Evolutionary conservation across 1,140 invertebrate species (phyloP).

Genomic region (Geopemphigus sp.): DNA sequence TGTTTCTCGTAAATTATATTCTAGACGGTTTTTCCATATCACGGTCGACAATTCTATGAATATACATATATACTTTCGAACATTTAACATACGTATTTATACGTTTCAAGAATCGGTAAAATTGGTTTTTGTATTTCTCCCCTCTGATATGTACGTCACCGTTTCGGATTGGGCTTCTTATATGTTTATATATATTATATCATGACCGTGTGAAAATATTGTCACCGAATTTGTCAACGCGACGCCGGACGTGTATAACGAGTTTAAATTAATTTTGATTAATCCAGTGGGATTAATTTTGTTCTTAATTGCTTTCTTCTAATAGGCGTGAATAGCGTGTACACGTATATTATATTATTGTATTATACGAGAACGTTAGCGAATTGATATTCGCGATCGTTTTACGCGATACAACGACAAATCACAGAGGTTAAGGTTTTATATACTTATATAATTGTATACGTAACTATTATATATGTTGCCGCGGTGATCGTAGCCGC

Average conservation of each 20-base stretch:
- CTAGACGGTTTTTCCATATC: no score
- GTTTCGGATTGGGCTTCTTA: no score
- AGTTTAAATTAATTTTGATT: neutral
- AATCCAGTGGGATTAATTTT: neutral
- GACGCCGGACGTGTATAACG: neutral
- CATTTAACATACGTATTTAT: no score
- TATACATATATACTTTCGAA: no score
- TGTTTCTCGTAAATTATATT: no score
- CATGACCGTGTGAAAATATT: neutral
- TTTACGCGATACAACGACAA: neutral
- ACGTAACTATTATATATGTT: neutral
- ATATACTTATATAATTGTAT: neutral
- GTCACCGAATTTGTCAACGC: neutral
- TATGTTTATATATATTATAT: neutral
- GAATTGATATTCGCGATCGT: neutral
- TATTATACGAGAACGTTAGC: no score
- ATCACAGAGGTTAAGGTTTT: slow-evolving; percentile 5
- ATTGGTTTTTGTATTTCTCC: no score
- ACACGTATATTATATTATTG: neutral
- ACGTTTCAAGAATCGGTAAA: no score
- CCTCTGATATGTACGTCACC: no score
- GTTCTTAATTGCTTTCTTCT: no score
- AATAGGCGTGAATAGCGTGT: neutral
- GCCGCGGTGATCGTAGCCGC: neutral
- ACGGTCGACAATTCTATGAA: no score